Percentiles rank a stretch among this genome's conserved stretches.
phyloP scores from a whole-genome alignment of 2,113 vertebrate genomes.

The Anhinga rufa region DNA sequence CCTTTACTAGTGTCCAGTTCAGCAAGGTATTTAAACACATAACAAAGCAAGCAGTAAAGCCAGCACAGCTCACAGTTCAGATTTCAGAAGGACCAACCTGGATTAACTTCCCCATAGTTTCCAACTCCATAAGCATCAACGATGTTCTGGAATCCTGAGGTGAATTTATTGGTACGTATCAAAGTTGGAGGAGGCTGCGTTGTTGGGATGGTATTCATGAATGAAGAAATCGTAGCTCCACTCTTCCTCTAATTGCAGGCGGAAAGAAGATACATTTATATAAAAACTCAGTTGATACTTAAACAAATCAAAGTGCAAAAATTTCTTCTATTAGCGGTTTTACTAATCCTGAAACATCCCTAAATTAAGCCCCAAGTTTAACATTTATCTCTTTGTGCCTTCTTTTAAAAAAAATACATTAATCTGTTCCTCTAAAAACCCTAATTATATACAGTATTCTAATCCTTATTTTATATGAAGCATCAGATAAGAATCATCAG shows the following conservation, averaged over 20 bases:
- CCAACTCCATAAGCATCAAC: constrained; percentile 96
- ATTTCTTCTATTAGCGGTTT: background rate
- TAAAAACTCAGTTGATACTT: background rate
- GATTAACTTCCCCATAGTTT: constrained; percentile 93
- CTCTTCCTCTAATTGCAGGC: constrained; percentile 82
- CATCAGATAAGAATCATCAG: background rate
- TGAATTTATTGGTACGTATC: constrained; percentile 96
- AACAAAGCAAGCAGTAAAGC: background rate
- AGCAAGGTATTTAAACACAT: background rate
- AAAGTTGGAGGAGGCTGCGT: constrained; percentile 90
- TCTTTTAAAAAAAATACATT: background rate
- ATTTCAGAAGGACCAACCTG: constrained; percentile 73
- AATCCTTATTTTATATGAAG: background rate
- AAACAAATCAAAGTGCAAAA: background rate
- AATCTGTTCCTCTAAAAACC: background rate
- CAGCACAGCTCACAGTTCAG: background rate
- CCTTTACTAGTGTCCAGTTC: background rate
- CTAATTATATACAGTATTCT: background rate
- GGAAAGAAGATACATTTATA: background rate
- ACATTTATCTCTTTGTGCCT: background rate
- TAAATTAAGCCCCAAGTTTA: background rate
- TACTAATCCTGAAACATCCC: background rate
- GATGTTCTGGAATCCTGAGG: constrained; percentile 95
- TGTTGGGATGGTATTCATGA: constrained; percentile 92
- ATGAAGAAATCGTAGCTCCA: constrained; percentile 87